These are phyloP conservation scores for Ascaphus truei DNA, from an alignment of 2,113 vertebrate species.

Conservation along the genomic window DNA sequence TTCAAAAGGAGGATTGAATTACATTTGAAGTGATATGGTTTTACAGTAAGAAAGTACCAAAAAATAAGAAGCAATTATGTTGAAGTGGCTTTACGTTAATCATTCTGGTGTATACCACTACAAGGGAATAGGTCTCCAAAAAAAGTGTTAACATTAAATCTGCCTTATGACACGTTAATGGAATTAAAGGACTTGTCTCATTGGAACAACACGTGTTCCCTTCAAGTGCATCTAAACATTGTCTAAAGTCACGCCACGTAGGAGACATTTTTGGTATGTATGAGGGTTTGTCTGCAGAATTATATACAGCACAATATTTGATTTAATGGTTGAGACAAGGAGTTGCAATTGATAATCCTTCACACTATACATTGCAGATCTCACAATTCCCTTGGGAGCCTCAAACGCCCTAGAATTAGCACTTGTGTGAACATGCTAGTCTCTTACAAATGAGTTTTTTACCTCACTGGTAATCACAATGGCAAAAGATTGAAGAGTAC, in stretches of 20 bases:
- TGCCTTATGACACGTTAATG: background rate
- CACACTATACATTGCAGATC: background rate
- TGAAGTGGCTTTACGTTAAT: constrained; percentile 28
- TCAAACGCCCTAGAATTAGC: background rate
- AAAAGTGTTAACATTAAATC: background rate
- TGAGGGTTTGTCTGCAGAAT: background rate
- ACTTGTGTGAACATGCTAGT: background rate
- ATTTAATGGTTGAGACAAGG: background rate
- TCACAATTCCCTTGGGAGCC: background rate
- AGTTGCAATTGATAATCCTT: background rate
- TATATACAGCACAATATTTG: background rate
- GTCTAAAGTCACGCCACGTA: background rate
- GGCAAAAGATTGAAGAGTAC: background rate
- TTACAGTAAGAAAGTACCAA: constrained; percentile 6
- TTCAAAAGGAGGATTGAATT: constrained; percentile 3
- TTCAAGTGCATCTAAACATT: background rate
- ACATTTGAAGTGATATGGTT: constrained; percentile 7
- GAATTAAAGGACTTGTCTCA: background rate
- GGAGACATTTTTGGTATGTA: background rate
- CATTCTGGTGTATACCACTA: background rate
- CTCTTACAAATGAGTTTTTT: background rate
- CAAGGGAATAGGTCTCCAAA: background rate
- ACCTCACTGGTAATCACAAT: background rate
- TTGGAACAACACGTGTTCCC: background rate
- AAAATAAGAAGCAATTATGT: constrained; percentile 18